Evolutionary conservation across 2,113 vertebrate species (phyloP), one percentile per base, ranked within the genome.

Genomic region (Tychaedon coryphoeus): DNA sequence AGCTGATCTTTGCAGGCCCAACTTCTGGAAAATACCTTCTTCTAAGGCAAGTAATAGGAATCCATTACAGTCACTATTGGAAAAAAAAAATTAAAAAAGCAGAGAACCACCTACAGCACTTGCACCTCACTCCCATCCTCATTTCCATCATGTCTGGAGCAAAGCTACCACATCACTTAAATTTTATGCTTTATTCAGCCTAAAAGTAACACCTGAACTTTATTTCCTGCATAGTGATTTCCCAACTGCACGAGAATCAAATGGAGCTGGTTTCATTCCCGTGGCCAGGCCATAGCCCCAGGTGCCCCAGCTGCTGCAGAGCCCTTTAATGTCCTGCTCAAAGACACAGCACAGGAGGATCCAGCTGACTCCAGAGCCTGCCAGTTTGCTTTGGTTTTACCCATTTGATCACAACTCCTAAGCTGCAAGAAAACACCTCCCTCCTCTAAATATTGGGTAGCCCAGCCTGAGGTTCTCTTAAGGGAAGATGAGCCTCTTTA

Each of bases 151-250:
- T 9, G 9, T 57, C 57, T 82, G 57, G 87, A 66, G 82, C 25
- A n/a, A 40, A 91, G 48, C 40, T 48, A 86, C 72, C 76, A 91
- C 70, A 90, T 67, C 53, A 80, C 10, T 64, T 67, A 57, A 40
- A 34, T 72, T 96, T 95, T 70, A 67, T 40, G 36, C 57, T 40
- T 94, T 92, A 76, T 58, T 90, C 82, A 79, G n/a, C 54, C 51
- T 70, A 83, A 57, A 91, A 90, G 58, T 61, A 88, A 88, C 90
- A 96, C 94, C 82, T 93, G 93, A 70, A 78, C 29, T 82, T 90
- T 79, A 92, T 88, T 92, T 93, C 88, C 88, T 54, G 67, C 36
- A 57, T 1, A 78, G 74, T 26, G 54, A 95, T 76, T 91, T 95
- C 73, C 87, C 83, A 95, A 28, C 89, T 66, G 38, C 50, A 88